These are phyloP conservation scores for Miltochrista miniata DNA, from an alignment of 2,888 invertebrate genomes.

Conservation along the genomic window DNA sequence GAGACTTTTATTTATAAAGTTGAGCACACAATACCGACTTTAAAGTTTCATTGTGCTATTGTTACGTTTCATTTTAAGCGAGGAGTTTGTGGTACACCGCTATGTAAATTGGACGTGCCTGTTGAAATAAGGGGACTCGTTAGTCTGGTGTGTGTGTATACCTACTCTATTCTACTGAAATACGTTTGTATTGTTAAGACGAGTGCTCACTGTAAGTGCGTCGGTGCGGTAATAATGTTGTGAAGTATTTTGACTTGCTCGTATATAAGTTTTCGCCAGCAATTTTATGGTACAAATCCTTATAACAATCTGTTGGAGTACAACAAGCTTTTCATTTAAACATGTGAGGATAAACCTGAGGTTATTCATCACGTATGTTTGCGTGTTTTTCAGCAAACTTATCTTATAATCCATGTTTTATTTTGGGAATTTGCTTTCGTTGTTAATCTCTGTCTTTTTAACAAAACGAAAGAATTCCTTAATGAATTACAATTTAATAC, in stretches of 20 bases:
- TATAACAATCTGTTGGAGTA: not conserved
- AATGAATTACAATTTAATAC: no score
- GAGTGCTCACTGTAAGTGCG: conserved; percentile 32
- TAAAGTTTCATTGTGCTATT: conserved; percentile 78
- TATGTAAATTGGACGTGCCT: conserved; percentile 76
- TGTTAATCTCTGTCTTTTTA: no score
- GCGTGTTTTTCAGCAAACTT: no score
- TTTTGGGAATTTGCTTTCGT: no score
- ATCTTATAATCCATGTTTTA: no score
- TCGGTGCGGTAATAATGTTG: conserved; percentile 25
- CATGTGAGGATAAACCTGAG: not conserved
- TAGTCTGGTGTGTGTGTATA: conserved; percentile 49
- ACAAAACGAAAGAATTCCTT: no score
- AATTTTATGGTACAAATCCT: conserved; percentile 18
- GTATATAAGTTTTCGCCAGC: conserved; percentile 12
- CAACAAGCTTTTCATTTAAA: not conserved
- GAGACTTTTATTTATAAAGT: conserved; percentile 80
- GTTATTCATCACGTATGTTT: not conserved
- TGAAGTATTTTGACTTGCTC: conserved; percentile 27
- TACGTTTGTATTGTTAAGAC: conserved; percentile 41
- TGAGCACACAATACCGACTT: conserved; percentile 70
- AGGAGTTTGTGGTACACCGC: conserved; percentile 68
- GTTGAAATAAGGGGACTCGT: conserved; percentile 64
- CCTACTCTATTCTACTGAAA: conserved; percentile 47
- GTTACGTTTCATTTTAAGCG: conserved; percentile 77